These are phyloP conservation scores for Blennius ocellaris DNA, from an alignment of 2,113 vertebrate genomes.

Conservation along the genomic window DNA sequence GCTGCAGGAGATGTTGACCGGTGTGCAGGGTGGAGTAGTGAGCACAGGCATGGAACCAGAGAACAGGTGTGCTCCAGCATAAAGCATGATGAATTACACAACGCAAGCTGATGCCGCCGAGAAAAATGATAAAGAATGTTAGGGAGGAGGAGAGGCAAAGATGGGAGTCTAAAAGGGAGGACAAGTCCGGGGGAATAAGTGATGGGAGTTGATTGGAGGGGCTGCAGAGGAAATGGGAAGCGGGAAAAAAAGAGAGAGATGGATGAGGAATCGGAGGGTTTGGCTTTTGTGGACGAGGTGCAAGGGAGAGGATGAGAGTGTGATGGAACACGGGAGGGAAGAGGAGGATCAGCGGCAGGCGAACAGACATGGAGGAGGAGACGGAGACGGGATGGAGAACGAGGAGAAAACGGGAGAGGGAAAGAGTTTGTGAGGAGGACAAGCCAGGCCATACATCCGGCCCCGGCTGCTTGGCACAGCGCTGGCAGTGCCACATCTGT, in stretches of 20 bases:
- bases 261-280: constrained; percentile 33
- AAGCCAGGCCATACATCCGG: constrained; percentile 84
- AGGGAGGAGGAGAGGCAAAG: constrained; percentile 39
- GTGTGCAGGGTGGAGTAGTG: no score
- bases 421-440: constrained; percentile 73
- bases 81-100: constrained; percentile 52
- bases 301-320: not conserved
- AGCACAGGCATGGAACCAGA: not conserved
- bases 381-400: constrained; percentile 61
- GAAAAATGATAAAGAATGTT: constrained; percentile 61
- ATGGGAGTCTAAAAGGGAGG: constrained; percentile 55
- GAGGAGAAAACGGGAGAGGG: constrained; percentile 63
- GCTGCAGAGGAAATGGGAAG: constrained; percentile 32
- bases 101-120: constrained; percentile 35
- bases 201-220: constrained; percentile 52
- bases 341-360: constrained; percentile 22
- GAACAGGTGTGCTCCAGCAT: constrained; percentile 22
- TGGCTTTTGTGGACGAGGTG: constrained; percentile 35
- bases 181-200: constrained; percentile 51
- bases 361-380: constrained; percentile 78
- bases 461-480: constrained; percentile 83
- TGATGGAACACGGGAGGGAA: constrained; percentile 8
- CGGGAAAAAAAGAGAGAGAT: no score
- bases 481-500: constrained; percentile 84
- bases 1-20: no score